A percentile compares a stretch with the other conserved stretches of the same genome.
Conservation (phyloP, 2,888 invertebrate species). For the Ephialtes manifestator region DNA sequence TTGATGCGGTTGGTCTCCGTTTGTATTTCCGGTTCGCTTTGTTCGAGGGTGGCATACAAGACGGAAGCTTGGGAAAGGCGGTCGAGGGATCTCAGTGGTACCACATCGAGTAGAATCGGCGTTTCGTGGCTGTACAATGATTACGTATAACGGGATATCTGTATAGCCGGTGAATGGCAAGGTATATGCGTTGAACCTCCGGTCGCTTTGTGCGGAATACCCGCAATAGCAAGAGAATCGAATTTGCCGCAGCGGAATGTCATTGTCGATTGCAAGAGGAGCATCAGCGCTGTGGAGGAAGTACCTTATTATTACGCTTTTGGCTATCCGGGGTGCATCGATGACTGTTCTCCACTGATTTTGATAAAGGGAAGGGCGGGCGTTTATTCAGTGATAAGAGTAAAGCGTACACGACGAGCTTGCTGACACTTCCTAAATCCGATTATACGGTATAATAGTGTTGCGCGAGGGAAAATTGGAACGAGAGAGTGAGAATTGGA, state of each 20-base stretch:
- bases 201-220: conserved; percentile 19
- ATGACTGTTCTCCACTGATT: background rate
- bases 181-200: conserved; percentile 19
- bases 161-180: conserved; percentile 1
- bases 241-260: conserved; percentile 5
- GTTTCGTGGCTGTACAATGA: conserved; percentile 8
- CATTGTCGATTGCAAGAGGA: conserved; percentile 26
- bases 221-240: conserved; percentile 10
- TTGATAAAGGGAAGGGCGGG: background rate
- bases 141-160: conserved; percentile 33
- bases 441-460: background rate
- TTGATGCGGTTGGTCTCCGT: conserved; percentile 9
- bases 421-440: background rate
- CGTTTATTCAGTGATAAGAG: conserved; percentile 1
- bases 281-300: conserved; percentile 4
- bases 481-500: background rate
- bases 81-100: background rate
- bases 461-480: background rate
- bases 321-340: background rate
- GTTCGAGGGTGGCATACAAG: background rate
- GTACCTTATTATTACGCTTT: conserved; percentile 20
- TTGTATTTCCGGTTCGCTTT: conserved; percentile 14
- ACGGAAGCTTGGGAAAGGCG: conserved; percentile 24
- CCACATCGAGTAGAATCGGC: conserved; percentile 6
- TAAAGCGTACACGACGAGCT: background rate